Conservation (phyloP, 2,888 invertebrate genomes). For the Panopea generosa region DNA sequence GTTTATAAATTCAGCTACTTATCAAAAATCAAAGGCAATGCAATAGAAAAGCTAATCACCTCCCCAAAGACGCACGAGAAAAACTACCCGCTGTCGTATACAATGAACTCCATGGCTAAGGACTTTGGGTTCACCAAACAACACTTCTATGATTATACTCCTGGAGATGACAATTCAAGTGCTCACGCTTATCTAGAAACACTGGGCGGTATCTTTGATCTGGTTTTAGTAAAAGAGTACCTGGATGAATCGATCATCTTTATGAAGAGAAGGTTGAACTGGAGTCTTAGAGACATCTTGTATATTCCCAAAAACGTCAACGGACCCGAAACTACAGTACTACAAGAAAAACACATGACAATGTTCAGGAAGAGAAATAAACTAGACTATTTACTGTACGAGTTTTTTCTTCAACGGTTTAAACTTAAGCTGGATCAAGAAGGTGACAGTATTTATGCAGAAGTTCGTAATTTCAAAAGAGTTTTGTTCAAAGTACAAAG, state of each 20-base stretch:
- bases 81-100: slow-evolving; percentile 3
- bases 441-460: background rate
- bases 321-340: background rate
- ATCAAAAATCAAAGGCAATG: slow-evolving; percentile 5
- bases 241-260: slow-evolving; percentile 29
- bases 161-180: too few relatives aligned
- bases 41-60: slow-evolving; percentile 10
- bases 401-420: slow-evolving; percentile 19
- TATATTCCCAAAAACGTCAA: slow-evolving; percentile 26
- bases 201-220: slow-evolving; percentile 20
- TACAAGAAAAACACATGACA: background rate
- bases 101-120: slow-evolving; percentile 27
- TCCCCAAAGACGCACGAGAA: slow-evolving; percentile 5
- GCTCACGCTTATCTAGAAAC: slow-evolving; percentile 1
- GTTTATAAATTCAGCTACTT: slow-evolving; percentile 12
- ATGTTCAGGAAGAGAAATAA: slow-evolving; percentile 6
- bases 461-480: slow-evolving; percentile 6
- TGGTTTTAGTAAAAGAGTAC: slow-evolving; percentile 31
- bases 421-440: background rate
- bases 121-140: slow-evolving; percentile 12
- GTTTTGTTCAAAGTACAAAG: slow-evolving; percentile 10
- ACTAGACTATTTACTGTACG: slow-evolving; percentile 20
- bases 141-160: background rate
- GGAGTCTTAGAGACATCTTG: slow-evolving; percentile 23
- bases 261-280: slow-evolving; percentile 28